phyloP scores from a whole-genome alignment of 2,797 vertebrate genomes.

The Muraenolepis orangiensis region DNA sequence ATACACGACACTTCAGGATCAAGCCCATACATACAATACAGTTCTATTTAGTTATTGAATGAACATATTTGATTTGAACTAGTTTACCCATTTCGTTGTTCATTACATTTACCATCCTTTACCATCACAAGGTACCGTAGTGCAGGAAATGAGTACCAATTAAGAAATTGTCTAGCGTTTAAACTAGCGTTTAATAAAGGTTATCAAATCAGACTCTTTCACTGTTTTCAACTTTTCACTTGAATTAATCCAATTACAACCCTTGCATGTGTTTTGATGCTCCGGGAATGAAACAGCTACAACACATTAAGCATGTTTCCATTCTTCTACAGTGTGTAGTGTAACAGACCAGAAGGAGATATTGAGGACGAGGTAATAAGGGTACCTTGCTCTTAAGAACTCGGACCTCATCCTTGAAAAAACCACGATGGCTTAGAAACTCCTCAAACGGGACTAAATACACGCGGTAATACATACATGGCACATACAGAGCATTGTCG shows the following conservation, averaged over 20 bases:
- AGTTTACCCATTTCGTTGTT: no score
- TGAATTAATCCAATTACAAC: neutral
- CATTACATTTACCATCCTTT: no score
- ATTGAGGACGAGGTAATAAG: slow-evolving; percentile 5
- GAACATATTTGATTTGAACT: no score
- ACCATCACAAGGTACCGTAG: no score
- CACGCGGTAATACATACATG: slow-evolving; percentile 9
- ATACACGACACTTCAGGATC: no score
- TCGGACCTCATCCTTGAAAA: slow-evolving; percentile 8
- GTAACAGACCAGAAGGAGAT: neutral
- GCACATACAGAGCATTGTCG: slow-evolving; percentile 19
- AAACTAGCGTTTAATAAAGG: neutral
- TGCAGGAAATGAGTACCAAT: no score
- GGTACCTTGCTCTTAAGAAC: slow-evolving; percentile 26
- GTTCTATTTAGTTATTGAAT: no score
- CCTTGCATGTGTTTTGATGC: neutral
- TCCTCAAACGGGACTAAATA: neutral
- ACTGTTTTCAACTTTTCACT: neutral
- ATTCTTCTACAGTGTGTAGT: slow-evolving; percentile 4
- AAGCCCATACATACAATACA: no score
- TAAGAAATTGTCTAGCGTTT: no score
- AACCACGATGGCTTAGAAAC: neutral
- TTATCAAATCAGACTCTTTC: neutral
- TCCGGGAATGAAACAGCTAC: neutral
- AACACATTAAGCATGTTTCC: slow-evolving; percentile 6